Evolutionary conservation across 2,113 vertebrate species (phyloP), one percentile per base, ranked within the genome.

Genomic region (Balaenoptera acutorostrata): DNA sequence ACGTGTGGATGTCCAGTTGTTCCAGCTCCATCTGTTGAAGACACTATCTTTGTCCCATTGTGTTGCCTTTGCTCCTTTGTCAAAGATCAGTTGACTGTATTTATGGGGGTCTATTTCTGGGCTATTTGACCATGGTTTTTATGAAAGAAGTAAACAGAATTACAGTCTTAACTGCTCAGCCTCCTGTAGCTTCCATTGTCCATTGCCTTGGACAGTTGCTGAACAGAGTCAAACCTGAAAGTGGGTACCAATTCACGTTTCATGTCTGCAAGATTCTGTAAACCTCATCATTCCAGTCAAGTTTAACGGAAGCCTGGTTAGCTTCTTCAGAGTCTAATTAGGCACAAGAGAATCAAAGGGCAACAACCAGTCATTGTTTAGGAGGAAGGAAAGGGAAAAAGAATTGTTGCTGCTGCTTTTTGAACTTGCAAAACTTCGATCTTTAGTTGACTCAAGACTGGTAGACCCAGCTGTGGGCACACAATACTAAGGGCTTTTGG

Each of bases 101-200:
- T 63, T 63, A 71, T 29, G 41, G 55, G 78, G 55, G 55, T 69
- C 12, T n/a, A 52, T 91, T 91, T 71, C 41, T 41, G 61, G 61
- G 25, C 21, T 77, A 69, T 39, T 44, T 36, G 57, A 29, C 68
- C 11, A 25, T 55, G 21, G n/a, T 95, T 86, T 94, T 78, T 88
- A 57, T 57, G 29, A 93, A 90, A 96, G 68, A 96, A 97, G 75
- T 85, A 89, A 93, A 83, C 31, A 75, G 57, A 88, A 71, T 14
- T n/a, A n/a, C 41, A 71, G 75, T 41, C 27, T 82, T 82, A 55
- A 59, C 33, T 64, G 74, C 39, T 94, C 41, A 85, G 33, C 49
- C 36, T 95, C 44, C 41, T 33, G 17, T n/a, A 80, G 41, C 55
- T 92, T 72, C 68, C 59, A 59, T 29, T 90, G 46, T 44, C 61